Evolutionary conservation across 2,113 vertebrate species (phyloP), one percentile per base, ranked within the genome.

Genomic region (Dicaeum eximium): DNA sequence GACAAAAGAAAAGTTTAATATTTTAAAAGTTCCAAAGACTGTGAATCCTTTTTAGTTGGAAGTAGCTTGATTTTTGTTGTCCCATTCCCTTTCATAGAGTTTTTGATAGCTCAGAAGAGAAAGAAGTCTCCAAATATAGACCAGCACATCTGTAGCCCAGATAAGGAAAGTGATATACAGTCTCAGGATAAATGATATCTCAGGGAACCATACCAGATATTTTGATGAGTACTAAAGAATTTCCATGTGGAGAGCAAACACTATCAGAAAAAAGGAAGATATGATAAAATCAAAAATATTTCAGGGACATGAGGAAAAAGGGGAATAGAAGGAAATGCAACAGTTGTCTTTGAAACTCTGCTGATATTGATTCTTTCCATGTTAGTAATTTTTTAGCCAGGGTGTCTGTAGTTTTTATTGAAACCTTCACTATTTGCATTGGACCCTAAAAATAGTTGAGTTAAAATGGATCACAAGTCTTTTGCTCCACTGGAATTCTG

Each of bases 61-160:
- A 19, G 21, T 91, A 53, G 37, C 10, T 85, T 81, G 45, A 61
- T 61, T 92, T 93, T 82, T 85, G 53, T 42, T 64, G 53, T 42
- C 42, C 13, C 16, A 22, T 57, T 75, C 33, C 45, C 81, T 56
- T n/a, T 35, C 45, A 56, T 11, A 65, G 83, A 53, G n/a, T 51
- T 56, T 78, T 87, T 91, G 61, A 80, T 48, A 53, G 38, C 15
- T 74, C 44, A 66, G 51, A 66, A 74, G 66, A 85, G 70, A 87
- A 85, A 57, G 35, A 78, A 64, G 14, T 50, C 45, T 79, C 48
- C 89, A 75, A 94, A 95, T 58, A 66, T 2, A 82, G 61, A 38
- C 61, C 89, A 90, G 54, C 30, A 89, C 87, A 95, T 95, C 93
- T 94, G 93, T 51, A 77, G 37, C 21, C 66, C 93, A 96, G 84